Evolutionary conservation across 92 coral and sea anemone species (phyloP).

Genomic region (Galaxea fascicularis): DNA sequence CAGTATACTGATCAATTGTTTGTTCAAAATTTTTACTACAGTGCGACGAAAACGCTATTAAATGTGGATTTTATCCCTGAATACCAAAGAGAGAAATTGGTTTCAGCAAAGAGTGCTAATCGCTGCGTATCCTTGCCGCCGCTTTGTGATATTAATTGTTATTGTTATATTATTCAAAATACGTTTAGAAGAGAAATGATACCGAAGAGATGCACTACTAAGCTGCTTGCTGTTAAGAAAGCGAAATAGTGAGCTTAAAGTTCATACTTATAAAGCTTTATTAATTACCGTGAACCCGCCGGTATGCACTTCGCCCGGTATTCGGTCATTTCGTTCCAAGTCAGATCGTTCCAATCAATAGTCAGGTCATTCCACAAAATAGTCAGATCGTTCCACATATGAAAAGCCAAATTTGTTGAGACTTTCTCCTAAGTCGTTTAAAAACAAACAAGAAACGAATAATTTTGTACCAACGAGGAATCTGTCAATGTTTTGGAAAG

Average conservation of each 20-base stretch:
- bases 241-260: conserved; percentile 18
- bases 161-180: conserved; percentile 22
- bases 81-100: conserved; percentile 17
- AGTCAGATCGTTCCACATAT: no score
- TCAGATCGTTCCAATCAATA: no score
- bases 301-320: conserved; percentile 18
- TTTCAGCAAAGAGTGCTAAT: conserved; percentile 15
- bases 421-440: no score
- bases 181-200: conserved; percentile 29
- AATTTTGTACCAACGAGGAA: no score
- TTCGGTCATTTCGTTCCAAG: no score
- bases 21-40: conserved; percentile 22
- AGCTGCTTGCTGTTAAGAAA: conserved; percentile 26
- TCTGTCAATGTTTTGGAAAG: no score
- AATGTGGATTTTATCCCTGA: conserved; percentile 23
- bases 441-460: no score
- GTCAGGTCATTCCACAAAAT: no score
- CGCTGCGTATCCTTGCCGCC: conserved; percentile 19
- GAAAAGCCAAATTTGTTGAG: no score
- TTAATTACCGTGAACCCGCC: conserved; percentile 18
- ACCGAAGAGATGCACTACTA: conserved; percentile 29
- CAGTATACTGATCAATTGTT: conserved; percentile 26
- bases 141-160: conserved; percentile 19
- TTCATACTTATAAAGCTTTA: background rate
- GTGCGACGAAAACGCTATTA: conserved; percentile 20